Evolutionary conservation across 2,888 invertebrate species (phyloP), one percentile per base, ranked within the genome.

Genomic region (Orchesellides sinensis): DNA sequence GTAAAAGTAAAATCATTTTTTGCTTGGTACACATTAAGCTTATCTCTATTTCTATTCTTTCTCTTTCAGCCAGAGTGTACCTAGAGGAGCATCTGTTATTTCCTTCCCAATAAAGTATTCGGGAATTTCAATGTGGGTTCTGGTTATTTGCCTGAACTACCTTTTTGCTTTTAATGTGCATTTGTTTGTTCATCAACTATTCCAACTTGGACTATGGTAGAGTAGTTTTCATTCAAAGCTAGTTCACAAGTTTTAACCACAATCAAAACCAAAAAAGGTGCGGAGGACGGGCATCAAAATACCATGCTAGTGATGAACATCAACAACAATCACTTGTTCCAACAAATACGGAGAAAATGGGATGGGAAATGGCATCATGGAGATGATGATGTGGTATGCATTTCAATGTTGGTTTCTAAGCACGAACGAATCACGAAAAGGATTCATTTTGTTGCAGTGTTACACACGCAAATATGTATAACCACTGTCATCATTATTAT

Each of bases 391-490:
- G 78, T 69, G 69, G 68, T 29, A 29, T 59, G 59, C 59, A 59
- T 59, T 59, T n/a, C 32, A 59, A 59, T n/a, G n/a, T 35, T 66
- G 59, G 56, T 72, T 70, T 56, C 27, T 54, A n/a, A 40, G 49
- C 27, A 56, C 70, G 78, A 78, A n/a, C 70, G 78, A 78, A n/a
- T 78, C 70, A 78, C 78, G 63, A 69, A 40, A 61, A 35, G 69
- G 61, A 78, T 69, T 70, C 70, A 63, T 78, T 70, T 63, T 52
- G 25, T 61, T 70, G 23, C 49, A n/a, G n/a, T n/a, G n/a, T n/a
- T n/a, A n/a, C n/a, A n/a, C n/a, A n/a, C n/a, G n/a, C n/a, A n/a
- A n/a, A n/a, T n/a, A n/a, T n/a, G n/a, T n/a, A n/a, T n/a, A n/a
- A n/a, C n/a, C n/a, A n/a, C n/a, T n/a, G n/a, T n/a, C n/a, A n/a